phyloP scores from a whole-genome alignment of 2,797 vertebrate species.

The Eulemur mongoz region DNA sequence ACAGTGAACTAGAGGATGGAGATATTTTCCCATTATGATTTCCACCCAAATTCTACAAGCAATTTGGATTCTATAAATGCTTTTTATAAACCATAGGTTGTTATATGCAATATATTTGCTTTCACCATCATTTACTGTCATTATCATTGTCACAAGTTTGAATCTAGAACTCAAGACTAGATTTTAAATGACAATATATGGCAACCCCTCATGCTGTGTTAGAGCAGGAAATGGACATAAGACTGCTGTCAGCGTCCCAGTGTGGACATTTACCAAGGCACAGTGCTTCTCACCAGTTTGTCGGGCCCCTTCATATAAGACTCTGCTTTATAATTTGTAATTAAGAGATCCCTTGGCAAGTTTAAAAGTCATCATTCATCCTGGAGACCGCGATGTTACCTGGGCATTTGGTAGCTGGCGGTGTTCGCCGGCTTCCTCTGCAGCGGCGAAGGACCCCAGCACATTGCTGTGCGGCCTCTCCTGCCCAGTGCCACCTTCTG shows the following conservation, averaged over 20 bases:
- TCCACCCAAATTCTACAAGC: background rate
- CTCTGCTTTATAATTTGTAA: background rate
- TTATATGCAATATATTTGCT: background rate
- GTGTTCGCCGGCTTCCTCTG: background rate
- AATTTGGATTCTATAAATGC: background rate
- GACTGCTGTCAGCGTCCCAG: background rate
- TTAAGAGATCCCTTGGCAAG: background rate
- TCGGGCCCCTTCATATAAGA: background rate
- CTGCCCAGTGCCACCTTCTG: background rate
- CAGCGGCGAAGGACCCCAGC: rapidly evolving
- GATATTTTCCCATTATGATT: background rate
- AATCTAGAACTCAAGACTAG: background rate
- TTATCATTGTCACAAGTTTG: background rate
- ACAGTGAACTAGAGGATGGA: background rate
- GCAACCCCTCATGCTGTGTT: background rate
- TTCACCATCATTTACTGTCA: background rate
- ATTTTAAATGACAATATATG: background rate
- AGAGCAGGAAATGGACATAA: background rate
- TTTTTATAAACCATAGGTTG: background rate
- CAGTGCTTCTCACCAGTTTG: background rate
- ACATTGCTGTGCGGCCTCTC: background rate
- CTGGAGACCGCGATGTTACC: background rate
- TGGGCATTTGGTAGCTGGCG: background rate
- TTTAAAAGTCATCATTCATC: background rate
- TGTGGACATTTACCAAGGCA: background rate